Evolutionary conservation across 2,888 invertebrate species (phyloP), one percentile per base, ranked within the genome.

Genomic region (Eupsilia transversa): DNA sequence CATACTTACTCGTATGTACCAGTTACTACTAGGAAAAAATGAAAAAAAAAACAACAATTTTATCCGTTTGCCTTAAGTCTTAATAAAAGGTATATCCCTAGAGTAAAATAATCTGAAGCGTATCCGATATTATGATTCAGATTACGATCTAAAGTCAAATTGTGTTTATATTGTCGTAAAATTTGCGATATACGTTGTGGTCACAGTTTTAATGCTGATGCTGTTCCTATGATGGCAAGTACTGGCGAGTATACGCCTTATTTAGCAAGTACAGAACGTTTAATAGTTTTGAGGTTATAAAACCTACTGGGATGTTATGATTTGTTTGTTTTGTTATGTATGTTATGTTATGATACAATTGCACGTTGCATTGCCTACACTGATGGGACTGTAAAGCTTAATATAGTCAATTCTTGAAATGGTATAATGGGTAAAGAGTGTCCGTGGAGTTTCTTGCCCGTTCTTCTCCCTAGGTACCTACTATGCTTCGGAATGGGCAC

Each of bases 111-210:
- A 79, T 60, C 23, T 63, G 30, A 61, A 72, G 64, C 74, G 82
- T 85, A 74, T 77, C 74, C 38, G 67, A 81, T 86, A 82, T 84
- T 83, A 88, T 82, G 76, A 85, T 79, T 49, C 74, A 72, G 84
- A 83, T 79, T 72, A 82, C 79, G 64, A 82, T 86, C 82, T 72
- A 41, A 54, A 65, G 77, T 85, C 85, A 75, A 61, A 72, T 66
- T 74, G 75, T 60, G 73, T 88, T 87, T 85, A 85, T 84, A 83
- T 79, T 83, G 80, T 85, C 82, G 80, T 89, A 87, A 89, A 87
- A 79, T 71, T 75, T 49, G 59, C 72, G 30, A 75, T 78, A 72
- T 86, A 87, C 30, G 70, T 56, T 63, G 72, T 38, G 60, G 49
- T 30, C 66, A 35, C 43, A 76, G 59, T 77, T 86, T 83, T 85